A percentile compares a stretch with the other conserved stretches of the same genome.
These are phyloP conservation scores for Ophion ellenae DNA, from an alignment of 2,888 invertebrate genomes.

Conservation along the genomic window DNA sequence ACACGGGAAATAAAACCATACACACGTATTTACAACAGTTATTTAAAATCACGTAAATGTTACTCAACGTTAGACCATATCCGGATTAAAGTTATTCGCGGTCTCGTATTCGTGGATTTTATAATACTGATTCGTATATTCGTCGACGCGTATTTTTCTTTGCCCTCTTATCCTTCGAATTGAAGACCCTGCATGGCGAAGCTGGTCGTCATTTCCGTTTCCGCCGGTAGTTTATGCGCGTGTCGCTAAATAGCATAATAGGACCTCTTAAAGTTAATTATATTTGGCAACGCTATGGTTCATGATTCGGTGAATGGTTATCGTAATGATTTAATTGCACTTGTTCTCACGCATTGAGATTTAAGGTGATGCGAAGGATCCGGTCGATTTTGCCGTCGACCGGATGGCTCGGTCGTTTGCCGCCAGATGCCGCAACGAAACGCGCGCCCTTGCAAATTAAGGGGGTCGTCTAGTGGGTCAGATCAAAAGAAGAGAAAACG, in stretches of 20 bases:
- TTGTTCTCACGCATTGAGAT: conserved; percentile 69
- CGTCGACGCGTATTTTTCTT: neutral
- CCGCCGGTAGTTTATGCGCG: neutral
- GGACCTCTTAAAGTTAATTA: conserved; percentile 67
- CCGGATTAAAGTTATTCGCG: conserved; percentile 25
- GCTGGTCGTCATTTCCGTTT: neutral
- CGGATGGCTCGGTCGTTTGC: too few relatives aligned
- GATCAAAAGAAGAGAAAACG: too few relatives aligned
- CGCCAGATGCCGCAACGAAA: too few relatives aligned
- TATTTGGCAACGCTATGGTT: conserved; percentile 72
- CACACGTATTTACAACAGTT: conserved; percentile 54
- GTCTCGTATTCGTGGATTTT: conserved; percentile 47
- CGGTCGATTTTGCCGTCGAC: neutral
- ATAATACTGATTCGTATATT: conserved; percentile 64
- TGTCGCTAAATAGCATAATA: conserved; percentile 37
- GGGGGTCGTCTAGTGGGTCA: too few relatives aligned
- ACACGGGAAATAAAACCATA: neutral
- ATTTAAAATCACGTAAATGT: conserved; percentile 41
- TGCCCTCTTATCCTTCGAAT: conserved; percentile 2
- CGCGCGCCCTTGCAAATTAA: too few relatives aligned
- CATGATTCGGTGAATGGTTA: conserved; percentile 53
- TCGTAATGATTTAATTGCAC: conserved; percentile 71
- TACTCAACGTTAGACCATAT: conserved; percentile 24
- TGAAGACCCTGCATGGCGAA: neutral
- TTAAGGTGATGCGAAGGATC: neutral